Conservation (phyloP, 1,140 invertebrate species). For the Phocides pigmalion region DNA sequence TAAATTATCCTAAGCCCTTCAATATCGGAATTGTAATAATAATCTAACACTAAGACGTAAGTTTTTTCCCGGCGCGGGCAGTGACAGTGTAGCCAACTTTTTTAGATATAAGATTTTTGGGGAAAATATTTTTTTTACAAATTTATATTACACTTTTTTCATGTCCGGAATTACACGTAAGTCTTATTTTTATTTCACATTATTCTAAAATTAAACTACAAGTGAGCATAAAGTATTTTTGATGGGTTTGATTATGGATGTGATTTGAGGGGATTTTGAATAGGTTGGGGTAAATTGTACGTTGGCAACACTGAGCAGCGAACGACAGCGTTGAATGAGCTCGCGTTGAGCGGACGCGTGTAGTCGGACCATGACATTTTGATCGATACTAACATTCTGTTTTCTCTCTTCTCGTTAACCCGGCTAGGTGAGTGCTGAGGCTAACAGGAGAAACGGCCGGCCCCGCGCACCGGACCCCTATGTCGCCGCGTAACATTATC, state of each 20-base stretch:
- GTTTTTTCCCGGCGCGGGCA: constrained; percentile 14
- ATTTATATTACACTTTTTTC: no score
- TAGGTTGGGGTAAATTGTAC: no score
- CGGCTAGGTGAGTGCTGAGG: constrained; percentile 88
- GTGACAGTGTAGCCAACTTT: not conserved
- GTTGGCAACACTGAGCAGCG: constrained; percentile 35
- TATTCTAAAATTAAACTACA: no score
- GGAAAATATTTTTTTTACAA: no score
- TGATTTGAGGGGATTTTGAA: no score
- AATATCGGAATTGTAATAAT: constrained; percentile 5
- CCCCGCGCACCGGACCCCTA: constrained; percentile 53
- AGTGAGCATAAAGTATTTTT: no score
- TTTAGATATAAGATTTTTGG: not conserved
- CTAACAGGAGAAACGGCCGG: constrained; percentile 71
- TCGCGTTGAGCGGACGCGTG: constrained; percentile 73
- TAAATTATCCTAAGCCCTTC: constrained; percentile 1
- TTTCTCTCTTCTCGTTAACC: constrained; percentile 84
- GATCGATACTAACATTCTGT: constrained; percentile 85
- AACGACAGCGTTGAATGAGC: constrained; percentile 55
- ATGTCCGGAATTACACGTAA: no score
- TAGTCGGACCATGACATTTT: constrained; percentile 80
- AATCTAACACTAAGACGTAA: constrained; percentile 30
- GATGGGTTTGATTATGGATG: no score
- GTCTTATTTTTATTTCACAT: no score
- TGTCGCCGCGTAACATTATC: constrained; percentile 74